Evolutionary conservation across 2,113 vertebrate species (phyloP).

Genomic region (Sinocyclocheilus grahami): DNA sequence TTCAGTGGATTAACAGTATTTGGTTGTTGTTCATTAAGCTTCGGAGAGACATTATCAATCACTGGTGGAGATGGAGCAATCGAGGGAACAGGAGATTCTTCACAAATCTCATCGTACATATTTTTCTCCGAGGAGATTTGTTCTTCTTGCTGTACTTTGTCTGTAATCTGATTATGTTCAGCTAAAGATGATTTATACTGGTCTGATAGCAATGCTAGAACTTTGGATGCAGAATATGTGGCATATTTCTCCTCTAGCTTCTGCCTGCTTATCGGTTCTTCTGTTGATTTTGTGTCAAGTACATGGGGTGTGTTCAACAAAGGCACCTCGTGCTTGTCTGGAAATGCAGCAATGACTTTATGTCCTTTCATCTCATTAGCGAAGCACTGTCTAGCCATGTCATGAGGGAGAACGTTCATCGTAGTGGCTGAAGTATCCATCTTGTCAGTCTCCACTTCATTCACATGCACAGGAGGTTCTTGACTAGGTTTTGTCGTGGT

Average conservation of each 20-base stretch:
- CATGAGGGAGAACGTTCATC: constrained; percentile 64
- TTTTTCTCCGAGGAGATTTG: neutral
- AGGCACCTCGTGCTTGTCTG: neutral
- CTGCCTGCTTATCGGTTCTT: neutral
- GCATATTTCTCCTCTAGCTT: neutral
- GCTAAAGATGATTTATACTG: neutral
- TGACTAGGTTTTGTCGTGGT: neutral
- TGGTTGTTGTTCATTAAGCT: neutral
- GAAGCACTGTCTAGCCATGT: constrained; percentile 59
- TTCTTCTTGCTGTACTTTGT: neutral
- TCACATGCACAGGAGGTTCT: neutral
- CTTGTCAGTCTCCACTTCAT: neutral
- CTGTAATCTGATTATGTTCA: neutral
- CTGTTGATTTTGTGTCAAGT: neutral
- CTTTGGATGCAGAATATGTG: neutral
- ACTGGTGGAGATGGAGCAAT: neutral
- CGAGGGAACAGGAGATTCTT: neutral
- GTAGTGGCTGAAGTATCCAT: constrained; percentile 53
- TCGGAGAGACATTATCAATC: neutral
- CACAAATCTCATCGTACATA: neutral
- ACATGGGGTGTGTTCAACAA: neutral
- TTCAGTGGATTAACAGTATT: neutral
- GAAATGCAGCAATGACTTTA: neutral
- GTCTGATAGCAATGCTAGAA: neutral
- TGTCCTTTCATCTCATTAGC: constrained; percentile 4